Base-by-base conservation (phyloP, 2,888 invertebrate species). In the Octonoba sinensis region DNA sequence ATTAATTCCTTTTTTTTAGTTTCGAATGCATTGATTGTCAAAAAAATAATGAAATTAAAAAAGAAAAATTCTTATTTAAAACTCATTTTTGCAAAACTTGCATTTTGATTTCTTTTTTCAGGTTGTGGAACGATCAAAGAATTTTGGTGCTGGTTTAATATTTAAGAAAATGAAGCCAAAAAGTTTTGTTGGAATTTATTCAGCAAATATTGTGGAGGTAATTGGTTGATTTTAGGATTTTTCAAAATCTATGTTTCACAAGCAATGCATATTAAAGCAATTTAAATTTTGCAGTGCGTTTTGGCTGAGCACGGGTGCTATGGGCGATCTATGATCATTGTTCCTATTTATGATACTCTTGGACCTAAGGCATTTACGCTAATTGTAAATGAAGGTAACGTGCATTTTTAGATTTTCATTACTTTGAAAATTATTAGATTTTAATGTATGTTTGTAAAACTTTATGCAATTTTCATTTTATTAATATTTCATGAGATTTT, bases 341-440 rank as follows among this genome's bases (percentile, higher is more conserved):
- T 99, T 85, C 98, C 99, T 72, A 91, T 99, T 81, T 98, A 99
- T 89, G 99, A 99, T 89, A 98, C 98, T 6, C 91, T 98, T 85
- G 98, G 98, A 87, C 95, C 96, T 86, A 97, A 98, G 89, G 97
- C 98, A 85, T 97, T 97, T 91, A 94, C 95, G 90, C 96, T 95
- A 59, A 60, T 91, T 97, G 97, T 89, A 95, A 97, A 87, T 94
- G 95, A 82, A 82, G 81, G 81, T 82, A 16, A 65, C 46, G 69
- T 11, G 15, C 11, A 18, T 22, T 69, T 24, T 49, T 49, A n/a
- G n/a, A 1, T 46, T 47, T 47, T 15, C 1, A 13, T 20, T 51
- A 24, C 22, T 24, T 4, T 2, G 11, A 16, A 24, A 12, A 51
- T 1, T 16, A 8, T 16, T 1, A 36, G 11, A 36, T 36, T 36